phyloP scores from a whole-genome alignment of 2,797 vertebrate species.

The Glyptemys insculpta region DNA sequence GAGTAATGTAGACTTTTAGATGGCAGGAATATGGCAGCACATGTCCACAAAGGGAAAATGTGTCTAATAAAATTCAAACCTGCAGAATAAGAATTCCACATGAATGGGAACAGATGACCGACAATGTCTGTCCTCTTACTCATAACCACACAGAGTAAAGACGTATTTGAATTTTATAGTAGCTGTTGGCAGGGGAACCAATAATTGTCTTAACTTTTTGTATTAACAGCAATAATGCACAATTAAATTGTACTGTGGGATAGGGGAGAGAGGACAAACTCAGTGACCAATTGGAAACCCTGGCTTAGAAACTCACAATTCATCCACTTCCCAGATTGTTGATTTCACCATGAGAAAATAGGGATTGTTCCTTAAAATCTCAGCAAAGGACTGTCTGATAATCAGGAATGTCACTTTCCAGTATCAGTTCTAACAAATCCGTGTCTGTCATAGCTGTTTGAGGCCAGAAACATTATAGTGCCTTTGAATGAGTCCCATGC shows the following conservation, averaged over 20 bases:
- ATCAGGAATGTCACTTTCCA: not conserved
- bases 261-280: not conserved
- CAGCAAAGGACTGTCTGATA: not conserved
- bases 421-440: not conserved
- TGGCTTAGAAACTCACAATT: conserved; percentile 5
- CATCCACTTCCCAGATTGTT: not conserved
- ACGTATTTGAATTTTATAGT: not conserved
- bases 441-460: not conserved
- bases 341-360: not conserved
- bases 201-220: not conserved
- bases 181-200: not conserved
- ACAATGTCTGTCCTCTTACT: not conserved
- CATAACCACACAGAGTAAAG: not conserved
- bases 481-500: not conserved
- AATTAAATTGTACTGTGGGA: not conserved
- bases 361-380: fast-evolving
- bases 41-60: not conserved
- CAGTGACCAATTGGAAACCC: conserved; percentile 59
- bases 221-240: not conserved
- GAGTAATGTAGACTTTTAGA: not conserved
- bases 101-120: not conserved
- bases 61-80: not conserved
- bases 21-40: not conserved
- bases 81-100: not conserved
- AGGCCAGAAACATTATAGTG: not conserved